Evolutionary conservation across 2,113 vertebrate species (phyloP), one percentile per base, ranked within the genome.

Genomic region (Pseudorasbora parva): DNA sequence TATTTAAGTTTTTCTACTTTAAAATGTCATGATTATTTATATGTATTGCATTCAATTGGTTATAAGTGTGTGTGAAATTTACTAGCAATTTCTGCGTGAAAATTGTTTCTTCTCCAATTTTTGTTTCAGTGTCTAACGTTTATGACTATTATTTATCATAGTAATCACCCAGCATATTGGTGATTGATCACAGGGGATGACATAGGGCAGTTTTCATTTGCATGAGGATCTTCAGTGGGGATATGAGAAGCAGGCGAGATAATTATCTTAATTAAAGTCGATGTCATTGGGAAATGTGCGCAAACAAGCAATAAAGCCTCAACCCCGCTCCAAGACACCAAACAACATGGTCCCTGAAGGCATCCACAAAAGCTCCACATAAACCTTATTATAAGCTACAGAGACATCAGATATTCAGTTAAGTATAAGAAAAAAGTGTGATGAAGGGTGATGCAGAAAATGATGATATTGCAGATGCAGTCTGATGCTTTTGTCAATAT

Each of bases 241-340:
- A 82, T 73, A 88, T 60, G 25, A 91, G 84, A 77, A 84, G 81
- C 89, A 73, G 74, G 73, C 2, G 49, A 79, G 90, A 92, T 93
- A 90, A 93, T 93, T 89, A 91, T 93, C 90, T 91, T 93, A 93
- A 94, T 93, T 92, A 93, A 92, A 93, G 88, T 89, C 75, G 78
- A 84, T 91, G 90, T 93, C 90, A 90, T 86, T 91, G 85, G 88
- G 79, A 92, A 90, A 92, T 89, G 78, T 90, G 88, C 89, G 90
- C 85, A 91, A 92, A 93, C 88, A 90, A 90, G 88, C 88, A 91
- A 93, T 91, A 93, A 90, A 82, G 78, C 82, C 69, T 51, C 17
- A 85, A 51, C 85, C 51, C 74, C 68, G 62, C 82, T 85, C 84
- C 78, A 88, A 87, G 78, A 84, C 81, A 86, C 80, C 51, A 79